A percentile compares a stretch with the other conserved stretches of the same genome.
Conservation (phyloP, 92 coral and sea anemone species). For the Epizoanthus rinbou region DNA sequence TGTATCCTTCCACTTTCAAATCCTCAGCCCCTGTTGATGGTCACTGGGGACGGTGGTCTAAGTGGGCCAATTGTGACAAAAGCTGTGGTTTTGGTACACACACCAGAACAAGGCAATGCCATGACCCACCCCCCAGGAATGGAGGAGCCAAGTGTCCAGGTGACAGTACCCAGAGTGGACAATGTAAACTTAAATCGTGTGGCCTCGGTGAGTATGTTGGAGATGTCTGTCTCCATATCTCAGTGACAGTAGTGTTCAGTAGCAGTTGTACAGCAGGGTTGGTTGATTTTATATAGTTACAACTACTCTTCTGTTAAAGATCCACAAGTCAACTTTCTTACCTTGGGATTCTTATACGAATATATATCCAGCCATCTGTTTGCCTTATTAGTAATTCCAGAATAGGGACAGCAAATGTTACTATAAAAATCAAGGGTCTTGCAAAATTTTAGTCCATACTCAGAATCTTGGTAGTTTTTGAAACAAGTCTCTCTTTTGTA, state of each 20-base stretch:
- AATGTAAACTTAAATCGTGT: slow-evolving; percentile 76
- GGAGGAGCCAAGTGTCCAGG: slow-evolving; percentile 73
- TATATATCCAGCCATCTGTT: too few relatives aligned
- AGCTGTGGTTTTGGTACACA: slow-evolving; percentile 71
- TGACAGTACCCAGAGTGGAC: slow-evolving; percentile 26
- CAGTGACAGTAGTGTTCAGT: neutral
- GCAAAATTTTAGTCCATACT: too few relatives aligned
- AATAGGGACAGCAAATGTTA: too few relatives aligned
- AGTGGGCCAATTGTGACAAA: slow-evolving; percentile 78
- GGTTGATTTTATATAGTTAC: neutral
- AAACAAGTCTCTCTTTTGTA: too few relatives aligned
- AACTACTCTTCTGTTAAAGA: too few relatives aligned
- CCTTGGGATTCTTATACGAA: too few relatives aligned
- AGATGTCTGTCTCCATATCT: neutral
- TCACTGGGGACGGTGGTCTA: slow-evolving; percentile 98
- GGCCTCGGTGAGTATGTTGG: slow-evolving; percentile 67
- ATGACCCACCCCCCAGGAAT: slow-evolving; percentile 82
- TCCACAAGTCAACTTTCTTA: too few relatives aligned
- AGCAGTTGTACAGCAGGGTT: neutral
- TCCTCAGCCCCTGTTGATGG: slow-evolving; percentile 82
- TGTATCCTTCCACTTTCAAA: too few relatives aligned
- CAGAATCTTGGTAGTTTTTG: too few relatives aligned
- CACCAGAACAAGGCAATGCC: slow-evolving; percentile 75
- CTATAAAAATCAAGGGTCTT: too few relatives aligned
- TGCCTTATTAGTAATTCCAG: too few relatives aligned